These are phyloP conservation scores for Cettia cetti DNA, from an alignment of 2,113 vertebrate genomes.

Conservation along the genomic window DNA sequence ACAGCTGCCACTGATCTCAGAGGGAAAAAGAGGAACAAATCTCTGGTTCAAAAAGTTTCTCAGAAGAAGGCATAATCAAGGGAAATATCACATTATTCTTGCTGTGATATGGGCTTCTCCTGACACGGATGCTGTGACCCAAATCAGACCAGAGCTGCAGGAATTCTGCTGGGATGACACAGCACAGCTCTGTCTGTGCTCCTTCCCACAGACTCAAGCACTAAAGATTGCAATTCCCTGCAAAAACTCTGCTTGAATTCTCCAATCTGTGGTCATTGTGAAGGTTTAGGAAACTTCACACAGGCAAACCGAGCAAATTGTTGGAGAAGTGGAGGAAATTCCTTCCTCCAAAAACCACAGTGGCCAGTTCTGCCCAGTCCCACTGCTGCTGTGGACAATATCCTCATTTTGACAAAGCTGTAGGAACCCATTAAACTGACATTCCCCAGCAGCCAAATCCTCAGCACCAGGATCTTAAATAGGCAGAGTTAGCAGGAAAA, in stretches of 20 bases:
- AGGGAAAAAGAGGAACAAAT: neutral
- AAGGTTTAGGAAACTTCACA: neutral
- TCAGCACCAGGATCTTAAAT: neutral
- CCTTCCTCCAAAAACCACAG: neutral
- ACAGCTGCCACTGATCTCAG: slow-evolving; percentile 46
- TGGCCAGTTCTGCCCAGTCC: neutral
- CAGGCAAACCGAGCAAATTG: neutral
- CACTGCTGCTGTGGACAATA: neutral
- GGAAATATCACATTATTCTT: neutral
- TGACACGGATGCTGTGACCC: neutral
- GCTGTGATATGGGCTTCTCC: neutral
- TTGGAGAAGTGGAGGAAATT: neutral
- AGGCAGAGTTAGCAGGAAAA: neutral
- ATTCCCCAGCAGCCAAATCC: neutral
- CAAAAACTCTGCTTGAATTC: neutral
- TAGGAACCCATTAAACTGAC: neutral
- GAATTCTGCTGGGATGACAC: neutral
- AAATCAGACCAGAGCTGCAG: neutral
- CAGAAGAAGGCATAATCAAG: neutral
- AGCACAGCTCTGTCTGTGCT: neutral
- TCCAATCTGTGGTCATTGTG: neutral
- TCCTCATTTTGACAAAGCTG: neutral
- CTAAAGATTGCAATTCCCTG: neutral
- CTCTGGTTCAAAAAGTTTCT: neutral
- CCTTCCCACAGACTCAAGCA: neutral